phyloP scores from a whole-genome alignment of 2,797 vertebrate genomes.

The Acipenser oxyrinchus region DNA sequence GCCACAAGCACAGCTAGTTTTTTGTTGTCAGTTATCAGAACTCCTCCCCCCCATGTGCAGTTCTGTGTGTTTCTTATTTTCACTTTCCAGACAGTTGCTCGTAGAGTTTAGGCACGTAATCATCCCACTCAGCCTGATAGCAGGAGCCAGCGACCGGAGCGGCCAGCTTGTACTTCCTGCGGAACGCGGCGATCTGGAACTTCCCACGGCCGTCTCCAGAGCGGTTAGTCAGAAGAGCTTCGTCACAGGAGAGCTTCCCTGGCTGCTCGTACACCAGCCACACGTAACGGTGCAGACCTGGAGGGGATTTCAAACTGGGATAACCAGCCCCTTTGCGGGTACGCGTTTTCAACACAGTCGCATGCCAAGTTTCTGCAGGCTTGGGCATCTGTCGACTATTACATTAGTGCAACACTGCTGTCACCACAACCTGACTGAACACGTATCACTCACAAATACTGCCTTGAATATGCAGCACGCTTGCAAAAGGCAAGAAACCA shows the following conservation, averaged over 20 bases:
- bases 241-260: conserved; percentile 59
- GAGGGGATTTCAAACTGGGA: accelerated
- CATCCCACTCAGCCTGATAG: conserved; percentile 93
- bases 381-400: too few relatives aligned
- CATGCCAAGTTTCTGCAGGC: too few relatives aligned
- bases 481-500: too few relatives aligned
- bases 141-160: conserved; percentile 76
- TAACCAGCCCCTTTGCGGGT: too few relatives aligned
- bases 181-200: conserved; percentile 77
- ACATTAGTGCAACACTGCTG: too few relatives aligned
- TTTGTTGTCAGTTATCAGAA: too few relatives aligned
- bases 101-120: conserved; percentile 88
- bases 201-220: conserved; percentile 75
- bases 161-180: conserved; percentile 76
- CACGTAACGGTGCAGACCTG: conserved; percentile 92
- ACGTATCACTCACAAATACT: too few relatives aligned
- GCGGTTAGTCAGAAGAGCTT: conserved; percentile 71
- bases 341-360: too few relatives aligned
- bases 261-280: conserved; percentile 93
- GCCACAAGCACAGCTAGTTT: too few relatives aligned
- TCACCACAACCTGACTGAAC: too few relatives aligned
- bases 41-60: too few relatives aligned
- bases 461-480: too few relatives aligned
- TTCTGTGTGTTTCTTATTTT: conserved; percentile 8
- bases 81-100: conserved; percentile 85